Evolutionary conservation across 2,888 invertebrate genomes (phyloP).

Genomic region (Allophyes oxyacanthae): DNA sequence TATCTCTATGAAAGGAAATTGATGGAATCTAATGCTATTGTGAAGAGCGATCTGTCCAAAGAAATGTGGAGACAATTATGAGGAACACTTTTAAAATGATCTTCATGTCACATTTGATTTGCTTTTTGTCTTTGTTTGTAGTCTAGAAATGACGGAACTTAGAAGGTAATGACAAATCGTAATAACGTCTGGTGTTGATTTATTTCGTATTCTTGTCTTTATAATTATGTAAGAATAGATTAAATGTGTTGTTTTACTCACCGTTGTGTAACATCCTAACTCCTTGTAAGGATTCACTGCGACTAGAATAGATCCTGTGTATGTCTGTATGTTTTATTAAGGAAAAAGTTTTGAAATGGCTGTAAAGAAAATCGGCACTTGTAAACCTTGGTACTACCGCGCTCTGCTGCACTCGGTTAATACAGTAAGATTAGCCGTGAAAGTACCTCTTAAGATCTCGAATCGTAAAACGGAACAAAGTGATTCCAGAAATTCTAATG

Average conservation of each 20-base stretch:
- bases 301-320: conserved; percentile 97
- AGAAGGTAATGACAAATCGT: not conserved
- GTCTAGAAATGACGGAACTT: conserved; percentile 8
- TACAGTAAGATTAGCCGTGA: conserved; percentile 2
- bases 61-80: conserved; percentile 61
- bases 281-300: conserved; percentile 98
- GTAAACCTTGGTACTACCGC: conserved; percentile 5
- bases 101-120: conserved; percentile 21
- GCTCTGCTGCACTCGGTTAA: not conserved
- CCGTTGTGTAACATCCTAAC: conserved; percentile 96
- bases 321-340: conserved; percentile 92
- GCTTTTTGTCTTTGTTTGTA: conserved; percentile 14
- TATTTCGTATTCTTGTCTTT: not conserved
- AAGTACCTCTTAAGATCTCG: conserved; percentile 10
- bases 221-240: not conserved
- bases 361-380: too few relatives aligned
- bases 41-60: conserved; percentile 53
- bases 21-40: conserved; percentile 59
- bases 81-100: conserved; percentile 37
- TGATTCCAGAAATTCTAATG: conserved; percentile 25
- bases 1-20: conserved; percentile 52
- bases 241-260: conserved; percentile 90
- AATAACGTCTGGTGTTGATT: not conserved
- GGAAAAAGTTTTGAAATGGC: conserved; percentile 72
- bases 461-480: conserved; percentile 30